Conservation (phyloP, 2,113 vertebrate genomes). For the Silurus asotus region DNA sequence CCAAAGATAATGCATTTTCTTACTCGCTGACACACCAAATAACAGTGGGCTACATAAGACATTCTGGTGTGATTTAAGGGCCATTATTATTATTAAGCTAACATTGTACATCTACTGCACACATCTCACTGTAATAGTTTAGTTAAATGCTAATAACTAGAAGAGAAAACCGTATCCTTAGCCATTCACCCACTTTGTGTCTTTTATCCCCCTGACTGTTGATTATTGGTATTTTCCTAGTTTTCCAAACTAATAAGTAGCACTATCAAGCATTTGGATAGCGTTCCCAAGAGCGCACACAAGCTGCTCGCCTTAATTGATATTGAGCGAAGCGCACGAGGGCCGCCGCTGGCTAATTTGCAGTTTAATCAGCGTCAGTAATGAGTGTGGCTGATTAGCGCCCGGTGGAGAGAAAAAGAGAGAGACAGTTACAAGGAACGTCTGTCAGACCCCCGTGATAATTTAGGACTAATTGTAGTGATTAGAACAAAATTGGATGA, state of each 20-base stretch:
- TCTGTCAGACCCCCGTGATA: constrained; percentile 96
- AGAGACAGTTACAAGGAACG: constrained; percentile 91
- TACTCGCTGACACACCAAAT: constrained; percentile 48
- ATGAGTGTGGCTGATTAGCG: constrained; percentile 99
- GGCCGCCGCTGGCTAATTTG: constrained; percentile 99
- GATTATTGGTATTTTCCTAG: constrained; percentile 99
- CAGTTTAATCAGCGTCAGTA: constrained; percentile 99
- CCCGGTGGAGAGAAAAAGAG: constrained; percentile 94
- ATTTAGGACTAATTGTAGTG: constrained; percentile 94
- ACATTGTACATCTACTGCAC: background rate
- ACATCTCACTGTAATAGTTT: background rate
- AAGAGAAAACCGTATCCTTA: background rate
- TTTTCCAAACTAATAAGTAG: constrained; percentile 99
- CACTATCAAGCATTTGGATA: constrained; percentile 87
- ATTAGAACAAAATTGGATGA: constrained; percentile 91
- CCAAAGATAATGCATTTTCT: constrained; percentile 73
- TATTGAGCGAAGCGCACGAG: constrained; percentile 99
- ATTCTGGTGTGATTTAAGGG: constrained; percentile 22
- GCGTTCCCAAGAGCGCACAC: constrained; percentile 72
- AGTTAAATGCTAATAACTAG: background rate
- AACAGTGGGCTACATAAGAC: constrained; percentile 12
- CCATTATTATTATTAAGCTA: constrained; percentile 4
- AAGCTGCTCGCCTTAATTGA: constrained; percentile 97
- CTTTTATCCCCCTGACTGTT: constrained; percentile 58
- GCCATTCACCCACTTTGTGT: background rate